Base-by-base conservation (phyloP, 1,140 invertebrate species). In the Drosophila bocki region DNA sequence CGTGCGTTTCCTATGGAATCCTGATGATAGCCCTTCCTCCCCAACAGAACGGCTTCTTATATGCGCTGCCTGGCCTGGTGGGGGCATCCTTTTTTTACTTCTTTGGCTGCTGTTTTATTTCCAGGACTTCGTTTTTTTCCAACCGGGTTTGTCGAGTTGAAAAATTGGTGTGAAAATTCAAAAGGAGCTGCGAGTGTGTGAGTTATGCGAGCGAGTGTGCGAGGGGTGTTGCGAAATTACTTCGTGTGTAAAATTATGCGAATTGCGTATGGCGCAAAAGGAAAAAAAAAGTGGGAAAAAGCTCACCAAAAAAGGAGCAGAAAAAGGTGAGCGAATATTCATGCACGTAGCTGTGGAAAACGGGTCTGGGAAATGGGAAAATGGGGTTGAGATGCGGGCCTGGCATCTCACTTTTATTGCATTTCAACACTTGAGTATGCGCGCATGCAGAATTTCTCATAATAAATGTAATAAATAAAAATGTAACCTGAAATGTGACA, bases 101-200 rank as follows among this genome's bases (percentile, higher is more conserved):
- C 29, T 42, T 72, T 60, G 42, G 37, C 57, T 74, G 45, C 56
- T 58, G 51, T 62, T 65, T 69, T 76, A 63, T 76, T 76, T 76
- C 51, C 39, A 51, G 37, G 19, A 35, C 62, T 60, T 76, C 58
- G 35, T 50, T 57, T 50, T 78, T 85, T 87, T 76, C 45, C 57
- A 42, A 80, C 84, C 84, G 81, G 84, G 84, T 87, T 91, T 91
- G 88, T 86, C 88, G 83, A 82, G 83, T 91, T 91, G 90, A 91
- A 84, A 91, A 91, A 91, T 91, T 91, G 88, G 88, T 91, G 88
- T 90, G 88, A 91, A 91, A 91, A 91, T 91, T 88, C 90, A 85
- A 91, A 91, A 91, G 82, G 88, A 91, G 88, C 68, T 87, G 75
- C 83, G 78, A 85, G 78, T 90, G 81, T 81, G 74, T 78, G 82